Evolutionary conservation across 2,113 vertebrate species (phyloP).

Genomic region (Chinchilla lanigera): DNA sequence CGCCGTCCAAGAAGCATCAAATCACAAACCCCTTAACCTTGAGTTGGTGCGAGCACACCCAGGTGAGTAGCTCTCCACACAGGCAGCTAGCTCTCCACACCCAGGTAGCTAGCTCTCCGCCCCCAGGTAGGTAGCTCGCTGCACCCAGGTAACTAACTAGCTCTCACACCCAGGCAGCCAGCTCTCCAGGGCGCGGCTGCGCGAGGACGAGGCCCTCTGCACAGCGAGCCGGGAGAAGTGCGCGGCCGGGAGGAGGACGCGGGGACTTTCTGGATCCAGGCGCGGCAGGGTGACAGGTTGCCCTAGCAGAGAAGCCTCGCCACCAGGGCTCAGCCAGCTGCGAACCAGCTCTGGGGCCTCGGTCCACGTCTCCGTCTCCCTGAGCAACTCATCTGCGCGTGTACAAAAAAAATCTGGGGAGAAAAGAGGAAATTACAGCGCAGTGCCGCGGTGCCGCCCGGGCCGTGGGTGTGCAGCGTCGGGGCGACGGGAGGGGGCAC

Average conservation of each 20-base stretch:
- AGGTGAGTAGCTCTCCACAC: neutral
- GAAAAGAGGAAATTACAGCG: slow-evolving; percentile 28
- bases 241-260: too few species aligned
- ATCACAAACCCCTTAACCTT: neutral
- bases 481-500: neutral
- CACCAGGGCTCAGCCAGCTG: too few species aligned
- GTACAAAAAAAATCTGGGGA: neutral
- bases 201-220: neutral
- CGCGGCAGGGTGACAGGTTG: neutral
- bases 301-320: neutral
- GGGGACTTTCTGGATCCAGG: neutral
- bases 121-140: neutral
- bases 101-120: neutral
- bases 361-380: neutral
- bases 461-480: slow-evolving; percentile 44
- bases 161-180: neutral
- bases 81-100: neutral
- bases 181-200: too few species aligned
- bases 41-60: neutral
- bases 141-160: neutral
- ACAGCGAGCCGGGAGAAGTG: neutral
- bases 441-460: neutral
- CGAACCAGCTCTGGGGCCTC: neutral
- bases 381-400: neutral
- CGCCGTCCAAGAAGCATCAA: neutral